phyloP scores from a whole-genome alignment of 2,113 vertebrate species.

The Saguinus imperator region DNA sequence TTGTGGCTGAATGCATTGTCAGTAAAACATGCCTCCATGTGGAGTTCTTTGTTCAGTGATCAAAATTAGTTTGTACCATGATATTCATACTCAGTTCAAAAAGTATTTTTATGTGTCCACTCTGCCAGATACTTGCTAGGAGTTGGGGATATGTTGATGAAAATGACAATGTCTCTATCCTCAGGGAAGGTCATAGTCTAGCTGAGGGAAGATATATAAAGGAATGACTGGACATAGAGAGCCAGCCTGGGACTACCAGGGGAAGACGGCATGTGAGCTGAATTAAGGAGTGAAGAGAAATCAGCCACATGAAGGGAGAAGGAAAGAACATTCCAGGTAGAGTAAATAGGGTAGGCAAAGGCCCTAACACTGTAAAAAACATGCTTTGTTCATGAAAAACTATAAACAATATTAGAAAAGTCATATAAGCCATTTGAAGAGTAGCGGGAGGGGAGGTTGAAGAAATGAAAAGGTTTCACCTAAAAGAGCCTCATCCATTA shows the following conservation, averaged over 20 bases:
- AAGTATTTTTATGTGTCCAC: background rate
- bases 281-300: background rate
- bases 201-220: background rate
- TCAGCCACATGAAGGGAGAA: background rate
- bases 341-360: background rate
- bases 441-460: background rate
- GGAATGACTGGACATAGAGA: background rate
- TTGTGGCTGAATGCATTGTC: background rate
- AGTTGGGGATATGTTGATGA: background rate
- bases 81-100: slow-evolving; percentile 10
- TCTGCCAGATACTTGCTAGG: background rate
- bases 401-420: background rate
- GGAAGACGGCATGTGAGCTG: background rate
- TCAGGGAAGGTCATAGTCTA: background rate
- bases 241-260: background rate
- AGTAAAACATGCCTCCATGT: background rate
- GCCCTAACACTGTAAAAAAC: background rate
- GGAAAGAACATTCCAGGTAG: background rate
- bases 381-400: background rate
- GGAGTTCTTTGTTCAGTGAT: background rate
- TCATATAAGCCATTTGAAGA: background rate
- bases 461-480: background rate
- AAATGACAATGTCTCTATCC: background rate
- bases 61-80: background rate
- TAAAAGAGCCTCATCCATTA: too few relatives aligned